Evolutionary conservation across 2,888 invertebrate species (phyloP), one percentile per base, ranked within the genome.

Genomic region (Pyralis farinalis): DNA sequence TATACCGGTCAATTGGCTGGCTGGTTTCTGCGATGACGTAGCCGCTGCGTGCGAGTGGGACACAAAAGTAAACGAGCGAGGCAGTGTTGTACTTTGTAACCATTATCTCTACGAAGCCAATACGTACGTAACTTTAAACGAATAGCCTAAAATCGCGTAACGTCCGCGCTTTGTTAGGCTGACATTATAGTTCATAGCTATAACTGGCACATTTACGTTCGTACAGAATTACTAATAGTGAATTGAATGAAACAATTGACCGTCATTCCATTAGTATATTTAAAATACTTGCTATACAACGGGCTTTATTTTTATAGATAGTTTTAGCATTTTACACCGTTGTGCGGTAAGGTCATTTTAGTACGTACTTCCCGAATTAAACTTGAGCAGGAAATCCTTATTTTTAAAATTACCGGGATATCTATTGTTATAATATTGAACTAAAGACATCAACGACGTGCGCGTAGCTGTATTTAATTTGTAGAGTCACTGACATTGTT

Each of bases 1-100:
- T 85, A 83, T 83, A 85, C 87, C 81, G 88, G 88, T 86, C 87
- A 87, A 86, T 86, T 83, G 88, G 85, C 80, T 86, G 84, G 82
- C 81, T 86, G 83, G 85, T 85, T 84, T 80, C 80, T 83, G 84
- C 83, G 79, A 71, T 87, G 87, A 88, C 88, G 88, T 81, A 77
- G 71, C 65, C 60, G 51, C 53, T 46, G 65, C 53, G 74, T 54
- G 69, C 64, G 68, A 66, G 65, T 58, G 73, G 66, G 71, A 70
- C 42, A 55, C 37, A 51, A 47, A 53, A 53, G 56, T 28, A 65
- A 38, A 42, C 7, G 60, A 83, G 50, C 21, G 68, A 62, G 78
- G 79, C 37, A 55, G 37, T 46, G 27, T 49, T 49, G 55, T 47
- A 71, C 71, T 74, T 69, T 71, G 71, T 76, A 78, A 70, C 72